These are phyloP conservation scores for Manis javanica DNA, from an alignment of 2,797 vertebrate species.

Conservation along the genomic window DNA sequence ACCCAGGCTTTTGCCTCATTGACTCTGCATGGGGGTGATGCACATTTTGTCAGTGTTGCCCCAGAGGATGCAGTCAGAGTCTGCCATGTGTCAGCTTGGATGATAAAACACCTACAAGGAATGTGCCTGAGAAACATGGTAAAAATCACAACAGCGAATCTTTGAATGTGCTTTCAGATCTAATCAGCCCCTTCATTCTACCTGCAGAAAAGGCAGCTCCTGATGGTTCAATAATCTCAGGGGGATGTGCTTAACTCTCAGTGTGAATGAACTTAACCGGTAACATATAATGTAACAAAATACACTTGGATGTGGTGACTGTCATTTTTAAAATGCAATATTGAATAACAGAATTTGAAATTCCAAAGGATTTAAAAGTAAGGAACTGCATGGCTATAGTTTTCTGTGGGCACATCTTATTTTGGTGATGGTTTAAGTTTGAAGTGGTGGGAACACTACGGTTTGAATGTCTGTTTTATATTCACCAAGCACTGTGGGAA, in stretches of 20 bases:
- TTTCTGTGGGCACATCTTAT: background rate
- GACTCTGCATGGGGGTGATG: rapidly evolving
- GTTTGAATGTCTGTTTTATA: background rate
- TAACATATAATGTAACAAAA: background rate
- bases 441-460: background rate
- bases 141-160: background rate
- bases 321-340: background rate
- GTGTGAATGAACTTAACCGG: background rate
- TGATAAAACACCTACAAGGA: background rate
- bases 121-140: background rate
- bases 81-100: background rate
- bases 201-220: background rate
- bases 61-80: background rate
- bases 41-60: background rate
- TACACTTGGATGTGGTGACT: background rate
- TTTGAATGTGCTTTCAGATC: background rate
- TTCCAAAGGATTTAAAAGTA: background rate
- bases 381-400: background rate
- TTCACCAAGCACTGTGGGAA: background rate
- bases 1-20: background rate
- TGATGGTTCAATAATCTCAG: background rate
- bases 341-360: background rate
- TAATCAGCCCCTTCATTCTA: background rate
- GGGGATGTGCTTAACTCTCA: background rate
- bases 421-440: background rate